Percentiles rank a stretch among this genome's conserved stretches.
Evolutionary conservation across 2,797 vertebrate genomes (phyloP).

Genomic region (Poeciliopsis infans): DNA sequence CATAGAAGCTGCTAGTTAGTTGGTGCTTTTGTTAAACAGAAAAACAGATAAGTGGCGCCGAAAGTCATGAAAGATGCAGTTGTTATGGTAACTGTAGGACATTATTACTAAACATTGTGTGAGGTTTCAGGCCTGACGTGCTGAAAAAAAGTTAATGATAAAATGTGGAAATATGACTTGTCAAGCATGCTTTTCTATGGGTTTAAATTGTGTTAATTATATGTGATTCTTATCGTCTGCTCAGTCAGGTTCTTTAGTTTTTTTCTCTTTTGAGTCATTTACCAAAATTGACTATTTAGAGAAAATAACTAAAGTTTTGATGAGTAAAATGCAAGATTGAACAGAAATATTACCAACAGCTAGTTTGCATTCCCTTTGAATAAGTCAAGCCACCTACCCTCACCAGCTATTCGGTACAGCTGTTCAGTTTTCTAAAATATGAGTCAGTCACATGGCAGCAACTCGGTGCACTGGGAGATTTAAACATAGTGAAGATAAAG

Average conservation of each 20-base stretch:
- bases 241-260: background rate
- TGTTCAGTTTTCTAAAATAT: background rate
- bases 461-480: background rate
- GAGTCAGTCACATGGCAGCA: background rate
- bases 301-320: background rate
- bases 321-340: background rate
- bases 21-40: background rate
- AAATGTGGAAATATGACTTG: background rate
- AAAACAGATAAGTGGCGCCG: background rate
- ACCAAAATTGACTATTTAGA: background rate
- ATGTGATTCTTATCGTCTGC: background rate
- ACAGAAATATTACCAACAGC: background rate
- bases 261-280: background rate
- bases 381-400: background rate
- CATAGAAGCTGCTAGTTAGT: background rate
- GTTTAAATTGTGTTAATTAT: too few relatives aligned
- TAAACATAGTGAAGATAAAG: background rate
- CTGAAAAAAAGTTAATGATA: background rate
- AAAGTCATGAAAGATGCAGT: background rate
- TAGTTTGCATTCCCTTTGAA: background rate
- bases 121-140: background rate
- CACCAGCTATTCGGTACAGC: background rate
- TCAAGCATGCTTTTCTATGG: background rate
- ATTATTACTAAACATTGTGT: background rate
- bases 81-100: slow-evolving; percentile 1